phyloP scores from a whole-genome alignment of 2,113 vertebrate genomes.

The Todiramphus saurophagus region DNA sequence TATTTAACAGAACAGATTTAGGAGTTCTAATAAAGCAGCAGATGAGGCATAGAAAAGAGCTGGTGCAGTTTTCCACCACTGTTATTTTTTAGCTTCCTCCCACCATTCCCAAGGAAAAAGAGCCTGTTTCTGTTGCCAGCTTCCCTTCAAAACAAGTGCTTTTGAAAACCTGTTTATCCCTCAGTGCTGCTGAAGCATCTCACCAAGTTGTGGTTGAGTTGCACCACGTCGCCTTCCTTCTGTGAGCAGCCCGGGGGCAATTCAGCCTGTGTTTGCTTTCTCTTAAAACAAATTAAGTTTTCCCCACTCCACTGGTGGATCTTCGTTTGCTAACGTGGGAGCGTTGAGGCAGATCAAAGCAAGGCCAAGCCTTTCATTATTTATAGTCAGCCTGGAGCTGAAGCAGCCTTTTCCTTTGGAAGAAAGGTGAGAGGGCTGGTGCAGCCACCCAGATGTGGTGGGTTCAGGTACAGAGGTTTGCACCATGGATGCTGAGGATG shows the following conservation, averaged over 20 bases:
- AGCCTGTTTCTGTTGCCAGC: constrained; percentile 23
- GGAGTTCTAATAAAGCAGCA: constrained; percentile 63
- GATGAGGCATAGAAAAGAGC: constrained; percentile 61
- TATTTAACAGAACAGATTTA: constrained; percentile 67
- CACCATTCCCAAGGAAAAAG: constrained; percentile 25
- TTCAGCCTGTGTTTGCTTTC: background rate
- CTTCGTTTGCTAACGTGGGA: background rate
- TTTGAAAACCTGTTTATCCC: background rate
- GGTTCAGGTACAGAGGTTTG: background rate
- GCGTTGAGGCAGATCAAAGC: background rate
- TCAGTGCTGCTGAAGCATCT: background rate
- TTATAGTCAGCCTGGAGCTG: background rate
- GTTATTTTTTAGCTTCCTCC: constrained; percentile 65
- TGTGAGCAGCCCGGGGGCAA: rapidly evolving
- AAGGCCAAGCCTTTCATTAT: rapidly evolving
- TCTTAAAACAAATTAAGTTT: background rate
- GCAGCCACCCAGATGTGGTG: background rate
- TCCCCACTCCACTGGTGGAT: background rate
- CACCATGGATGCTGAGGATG: background rate
- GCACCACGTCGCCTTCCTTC: background rate
- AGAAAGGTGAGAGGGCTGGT: background rate
- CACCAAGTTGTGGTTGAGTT: background rate
- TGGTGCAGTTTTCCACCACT: constrained; percentile 36
- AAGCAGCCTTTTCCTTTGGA: background rate
- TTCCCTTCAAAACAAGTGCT: constrained; percentile 28